A percentile compares a stretch with the other conserved stretches of the same genome.
Evolutionary conservation across 2,888 invertebrate species (phyloP).

Genomic region (Caradrina kadenii): DNA sequence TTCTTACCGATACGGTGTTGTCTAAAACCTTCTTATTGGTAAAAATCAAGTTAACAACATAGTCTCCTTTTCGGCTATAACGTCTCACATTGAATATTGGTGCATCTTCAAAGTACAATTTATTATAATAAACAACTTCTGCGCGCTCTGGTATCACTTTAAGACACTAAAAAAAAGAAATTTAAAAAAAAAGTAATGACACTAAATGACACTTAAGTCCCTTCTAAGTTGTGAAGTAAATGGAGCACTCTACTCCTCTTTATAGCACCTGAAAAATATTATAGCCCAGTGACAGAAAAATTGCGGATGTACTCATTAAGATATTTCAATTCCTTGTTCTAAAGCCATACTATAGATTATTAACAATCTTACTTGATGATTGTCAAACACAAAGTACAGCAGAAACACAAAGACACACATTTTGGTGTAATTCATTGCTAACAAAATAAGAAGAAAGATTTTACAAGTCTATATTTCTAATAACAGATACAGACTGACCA

Average conservation of each 20-base stretch:
- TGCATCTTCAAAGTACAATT: neutral
- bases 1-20: neutral
- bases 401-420: neutral
- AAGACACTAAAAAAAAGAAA: constrained; percentile 20
- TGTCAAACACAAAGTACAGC: neutral
- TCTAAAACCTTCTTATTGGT: neutral
- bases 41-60: neutral
- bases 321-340: no score
- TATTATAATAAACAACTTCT: neutral
- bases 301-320: no score
- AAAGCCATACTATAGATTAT: neutral
- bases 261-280: no score
- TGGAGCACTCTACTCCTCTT: no score
- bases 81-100: constrained; percentile 21
- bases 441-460: neutral
- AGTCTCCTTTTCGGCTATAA: constrained; percentile 22
- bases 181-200: neutral
- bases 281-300: no score
- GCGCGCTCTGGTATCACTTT: constrained; percentile 23
- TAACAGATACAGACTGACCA: neutral
- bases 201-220: neutral
- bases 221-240: no score
- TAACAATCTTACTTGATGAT: constrained; percentile 12
- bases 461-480: neutral
- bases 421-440: constrained; percentile 7